Evolutionary conservation across 2,797 vertebrate species (phyloP).

Genomic region (Galaxias olidus): DNA sequence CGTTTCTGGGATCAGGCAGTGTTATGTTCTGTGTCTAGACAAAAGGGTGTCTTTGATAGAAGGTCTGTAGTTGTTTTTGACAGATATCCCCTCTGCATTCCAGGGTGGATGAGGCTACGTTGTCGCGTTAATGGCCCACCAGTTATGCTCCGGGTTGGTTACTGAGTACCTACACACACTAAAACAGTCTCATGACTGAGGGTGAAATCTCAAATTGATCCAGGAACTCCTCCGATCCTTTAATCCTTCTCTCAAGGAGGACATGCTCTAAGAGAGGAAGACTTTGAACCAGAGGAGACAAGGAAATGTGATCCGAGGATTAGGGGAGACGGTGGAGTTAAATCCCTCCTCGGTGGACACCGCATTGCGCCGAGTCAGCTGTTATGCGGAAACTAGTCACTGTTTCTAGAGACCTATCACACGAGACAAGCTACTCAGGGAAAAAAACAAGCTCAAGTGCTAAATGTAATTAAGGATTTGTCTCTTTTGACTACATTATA

Average conservation of each 20-base stretch:
- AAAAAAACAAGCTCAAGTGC: too few species aligned
- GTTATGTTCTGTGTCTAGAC: slow-evolving; percentile 11
- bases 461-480: too few species aligned
- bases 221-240: too few species aligned
- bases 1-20: background rate
- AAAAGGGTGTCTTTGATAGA: too few species aligned
- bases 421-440: too few species aligned
- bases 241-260: too few species aligned
- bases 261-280: background rate
- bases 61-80: background rate
- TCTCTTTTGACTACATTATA: too few species aligned
- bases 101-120: slow-evolving; percentile 22
- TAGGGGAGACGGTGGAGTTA: too few species aligned
- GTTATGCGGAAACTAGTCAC: slow-evolving; percentile 41
- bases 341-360: too few species aligned
- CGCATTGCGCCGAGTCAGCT: background rate
- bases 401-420: background rate
- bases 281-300: background rate
- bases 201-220: background rate
- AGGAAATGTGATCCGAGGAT: too few species aligned
- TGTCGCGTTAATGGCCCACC: slow-evolving; percentile 69
- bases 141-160: slow-evolving; percentile 48
- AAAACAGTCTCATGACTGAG: slow-evolving; percentile 49
- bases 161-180: slow-evolving; percentile 57
- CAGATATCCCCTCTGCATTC: slow-evolving; percentile 25